phyloP scores from a whole-genome alignment of 37 sponge, comb jelly and placozoan species.

The Haliclona indistincta region DNA sequence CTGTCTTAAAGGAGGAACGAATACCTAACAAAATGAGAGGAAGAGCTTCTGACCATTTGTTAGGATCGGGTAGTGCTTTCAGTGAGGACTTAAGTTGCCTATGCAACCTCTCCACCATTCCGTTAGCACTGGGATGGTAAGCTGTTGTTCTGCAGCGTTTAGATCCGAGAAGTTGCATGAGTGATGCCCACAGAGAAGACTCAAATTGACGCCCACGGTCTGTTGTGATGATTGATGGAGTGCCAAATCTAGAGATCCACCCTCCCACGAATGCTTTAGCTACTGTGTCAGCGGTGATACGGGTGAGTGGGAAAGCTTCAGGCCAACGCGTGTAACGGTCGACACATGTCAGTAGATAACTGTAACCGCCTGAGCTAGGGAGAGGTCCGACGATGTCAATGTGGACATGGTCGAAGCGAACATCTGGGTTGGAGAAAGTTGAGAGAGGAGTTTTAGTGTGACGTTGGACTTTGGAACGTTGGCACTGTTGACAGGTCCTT shows the following conservation, averaged over 20 bases:
- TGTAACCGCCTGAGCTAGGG: constrained; percentile 36
- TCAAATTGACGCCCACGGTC: too few species aligned
- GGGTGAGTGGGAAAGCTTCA: constrained; percentile 42
- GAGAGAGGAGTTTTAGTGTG: constrained; percentile 44
- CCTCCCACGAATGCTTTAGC: constrained; percentile 26
- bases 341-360: constrained; percentile 51
- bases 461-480: constrained; percentile 42
- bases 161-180: constrained; percentile 34
- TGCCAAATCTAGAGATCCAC: constrained; percentile 51
- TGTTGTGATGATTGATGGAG: constrained; percentile 32
- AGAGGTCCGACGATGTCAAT: constrained; percentile 66
- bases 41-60: constrained; percentile 24
- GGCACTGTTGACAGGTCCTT: constrained; percentile 42
- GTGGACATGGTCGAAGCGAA: constrained; percentile 50
- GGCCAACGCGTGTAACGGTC: constrained; percentile 70
- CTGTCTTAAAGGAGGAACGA: constrained; percentile 28
- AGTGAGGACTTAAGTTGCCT: constrained; percentile 46
- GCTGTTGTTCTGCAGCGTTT: too few species aligned
- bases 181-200: constrained; percentile 32
- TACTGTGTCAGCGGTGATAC: constrained; percentile 35
- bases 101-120: constrained; percentile 39
- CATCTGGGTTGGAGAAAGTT: constrained; percentile 34
- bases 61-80: constrained; percentile 15
- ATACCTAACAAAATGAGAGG: constrained; percentile 44
- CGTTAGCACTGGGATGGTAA: too few species aligned